Evolutionary conservation across 2,797 vertebrate species (phyloP).

Genomic region (Ctenosaura bakeri): DNA sequence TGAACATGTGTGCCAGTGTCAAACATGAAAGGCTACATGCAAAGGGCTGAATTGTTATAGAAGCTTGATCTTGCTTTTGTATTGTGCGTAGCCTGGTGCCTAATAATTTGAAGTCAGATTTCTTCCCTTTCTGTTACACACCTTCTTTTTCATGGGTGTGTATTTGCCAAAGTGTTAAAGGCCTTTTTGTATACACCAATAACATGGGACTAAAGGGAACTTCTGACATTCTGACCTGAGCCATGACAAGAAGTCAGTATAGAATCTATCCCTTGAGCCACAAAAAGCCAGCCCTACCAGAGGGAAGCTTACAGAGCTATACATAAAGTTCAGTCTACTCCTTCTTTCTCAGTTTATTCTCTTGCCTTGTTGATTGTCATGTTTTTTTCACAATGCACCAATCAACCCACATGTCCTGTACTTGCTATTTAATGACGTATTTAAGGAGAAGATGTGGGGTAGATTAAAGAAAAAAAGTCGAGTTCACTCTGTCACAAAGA

Average conservation of each 20-base stretch:
- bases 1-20: conserved; percentile 51
- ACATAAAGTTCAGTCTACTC: conserved; percentile 77
- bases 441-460: conserved; percentile 1
- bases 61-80: conserved; percentile 57
- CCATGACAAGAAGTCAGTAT: conserved; percentile 47
- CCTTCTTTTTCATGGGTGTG: conserved; percentile 19
- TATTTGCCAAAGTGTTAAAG: conserved; percentile 54
- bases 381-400: conserved; percentile 60
- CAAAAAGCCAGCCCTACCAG: conserved; percentile 61
- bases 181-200: conserved; percentile 53
- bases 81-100: conserved; percentile 56
- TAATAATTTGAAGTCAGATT: conserved; percentile 23
- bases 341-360: conserved; percentile 64
- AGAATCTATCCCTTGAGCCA: conserved; percentile 52
- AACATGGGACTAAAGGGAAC: conserved; percentile 64
- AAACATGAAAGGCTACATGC: conserved; percentile 44
- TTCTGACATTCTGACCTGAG: conserved; percentile 74
- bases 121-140: conserved; percentile 45
- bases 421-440: conserved; percentile 51
- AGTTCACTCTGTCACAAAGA: conserved; percentile 63
- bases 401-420: conserved; percentile 51
- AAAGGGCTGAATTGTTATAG: conserved; percentile 50
- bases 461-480: neutral
- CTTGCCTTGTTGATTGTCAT: conserved; percentile 58
- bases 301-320: conserved; percentile 76